Evolutionary conservation across 2,113 vertebrate genomes (phyloP).

Genomic region (Clarias magur): DNA sequence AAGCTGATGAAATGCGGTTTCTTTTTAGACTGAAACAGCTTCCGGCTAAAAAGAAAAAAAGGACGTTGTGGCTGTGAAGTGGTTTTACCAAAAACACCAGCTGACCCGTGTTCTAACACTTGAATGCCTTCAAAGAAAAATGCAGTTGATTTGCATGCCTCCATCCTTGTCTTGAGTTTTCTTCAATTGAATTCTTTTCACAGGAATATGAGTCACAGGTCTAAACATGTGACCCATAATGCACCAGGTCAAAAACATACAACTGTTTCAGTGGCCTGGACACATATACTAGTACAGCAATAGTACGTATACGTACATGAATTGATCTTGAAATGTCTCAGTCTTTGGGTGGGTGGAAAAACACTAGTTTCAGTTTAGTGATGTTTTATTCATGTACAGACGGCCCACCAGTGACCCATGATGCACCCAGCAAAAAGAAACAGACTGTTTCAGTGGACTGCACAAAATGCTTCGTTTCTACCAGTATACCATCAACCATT

Average conservation of each 20-base stretch:
- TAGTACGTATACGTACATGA: not conserved
- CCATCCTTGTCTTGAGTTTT: not conserved
- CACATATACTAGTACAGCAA: not conserved
- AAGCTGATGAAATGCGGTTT: too few relatives aligned
- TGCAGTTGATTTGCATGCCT: not conserved
- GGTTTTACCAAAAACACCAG: not conserved
- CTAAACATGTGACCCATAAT: not conserved
- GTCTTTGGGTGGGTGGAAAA: not conserved
- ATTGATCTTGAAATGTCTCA: not conserved
- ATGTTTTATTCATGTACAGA: conserved; percentile 9
- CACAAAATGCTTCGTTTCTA: not conserved
- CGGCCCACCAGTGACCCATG: not conserved
- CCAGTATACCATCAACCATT: not conserved
- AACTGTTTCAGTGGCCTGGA: not conserved
- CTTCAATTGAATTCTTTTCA: not conserved
- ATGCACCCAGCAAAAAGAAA: not conserved
- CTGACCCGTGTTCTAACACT: not conserved
- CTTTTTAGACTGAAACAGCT: too few relatives aligned
- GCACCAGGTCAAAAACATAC: not conserved
- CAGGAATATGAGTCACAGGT: conserved; percentile 1
- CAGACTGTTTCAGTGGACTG: not conserved
- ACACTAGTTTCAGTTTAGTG: not conserved
- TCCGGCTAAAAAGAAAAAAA: not conserved
- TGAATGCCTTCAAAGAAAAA: not conserved
- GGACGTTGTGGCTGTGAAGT: not conserved